A percentile compares a stretch with the other conserved stretches of the same genome.
Conservation (phyloP, 2,797 vertebrate genomes). For the Acipenser transmontanus region DNA sequence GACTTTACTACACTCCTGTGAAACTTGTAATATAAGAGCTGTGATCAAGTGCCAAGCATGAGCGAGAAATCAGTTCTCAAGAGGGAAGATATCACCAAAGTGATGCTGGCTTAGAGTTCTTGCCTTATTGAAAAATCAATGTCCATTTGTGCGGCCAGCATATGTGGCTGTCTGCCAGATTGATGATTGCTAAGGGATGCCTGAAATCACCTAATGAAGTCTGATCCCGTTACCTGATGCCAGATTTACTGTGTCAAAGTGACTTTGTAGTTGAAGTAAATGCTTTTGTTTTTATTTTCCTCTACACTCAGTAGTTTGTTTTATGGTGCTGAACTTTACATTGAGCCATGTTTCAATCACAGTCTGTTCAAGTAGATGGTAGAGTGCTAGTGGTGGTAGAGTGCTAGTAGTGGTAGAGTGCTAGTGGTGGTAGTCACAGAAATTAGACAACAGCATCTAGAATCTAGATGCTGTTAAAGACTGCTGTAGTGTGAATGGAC, state of each 20-base stretch:
- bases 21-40: slow-evolving; percentile 44
- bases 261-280: slow-evolving; percentile 77
- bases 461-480: no score
- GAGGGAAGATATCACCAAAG: slow-evolving; percentile 69
- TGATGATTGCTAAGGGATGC: slow-evolving; percentile 36
- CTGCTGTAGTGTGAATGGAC: no score
- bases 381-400: no score
- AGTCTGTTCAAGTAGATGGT: no score
- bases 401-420: no score
- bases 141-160: slow-evolving; percentile 76
- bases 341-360: no score
- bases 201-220: slow-evolving; percentile 75
- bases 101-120: slow-evolving; percentile 73
- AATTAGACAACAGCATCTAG: no score
- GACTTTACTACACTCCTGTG: slow-evolving; percentile 45
- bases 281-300: slow-evolving; percentile 30
- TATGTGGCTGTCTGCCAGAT: slow-evolving; percentile 73
- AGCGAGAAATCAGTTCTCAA: slow-evolving; percentile 62
- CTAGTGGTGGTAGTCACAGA: no score
- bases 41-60: slow-evolving; percentile 63
- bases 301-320: no score
- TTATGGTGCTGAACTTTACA: no score
- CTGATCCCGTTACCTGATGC: slow-evolving; percentile 77
- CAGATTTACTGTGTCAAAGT: slow-evolving; percentile 68
- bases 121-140: slow-evolving; percentile 87